Evolutionary conservation across 2,797 vertebrate genomes (phyloP), one percentile per base, ranked within the genome.

Genomic region (Bovichtus variegatus): DNA sequence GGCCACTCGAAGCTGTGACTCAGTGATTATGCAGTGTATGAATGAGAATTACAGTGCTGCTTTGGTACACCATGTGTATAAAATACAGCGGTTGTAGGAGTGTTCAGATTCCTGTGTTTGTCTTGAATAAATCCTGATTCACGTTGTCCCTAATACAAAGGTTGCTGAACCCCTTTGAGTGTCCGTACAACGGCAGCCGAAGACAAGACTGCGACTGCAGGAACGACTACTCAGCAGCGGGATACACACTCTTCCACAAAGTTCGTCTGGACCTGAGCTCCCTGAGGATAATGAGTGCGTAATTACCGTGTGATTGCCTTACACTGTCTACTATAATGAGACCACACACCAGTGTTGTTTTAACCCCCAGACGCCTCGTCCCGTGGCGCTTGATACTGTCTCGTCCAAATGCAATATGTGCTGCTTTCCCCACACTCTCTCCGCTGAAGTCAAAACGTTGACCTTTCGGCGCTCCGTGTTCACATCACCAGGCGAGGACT

Each of bases 151-250:
- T 34, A 6, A 61, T 5, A 3, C 27, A 19, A 81, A 99, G 98
- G 89, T 76, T 99, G 71, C 94, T 96, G 89, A 98, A 99, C 90
- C 98, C 97, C 0, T 97, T 98, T 23, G 96, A 98, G 64, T 99
- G 98, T 64, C 98, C 98, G 21, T 97, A 96, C 72, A 98, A 99
- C 34, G 97, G 97, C 93, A 98, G 96, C 85, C 95, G 97, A 59
- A 95, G 91, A 71, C 95, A 95, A 87, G 96, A 99, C 83, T 98
- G 98, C 53, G 86, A 87, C 18, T 99, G 97, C 85, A 96, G 90
- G 89, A 96, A 97, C 23, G 97, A 98, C 88, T 98, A 98, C 89
- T 87, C 93, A 6, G 96, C 96, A 53, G 96, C 96, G 27, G 98
- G 98, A 60, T 96, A 97, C 87, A 99, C 98, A 0, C 81, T 96